Evolutionary conservation across 2,888 invertebrate species (phyloP), one percentile per base, ranked within the genome.

Genomic region (Eupithecia pulchellata): DNA sequence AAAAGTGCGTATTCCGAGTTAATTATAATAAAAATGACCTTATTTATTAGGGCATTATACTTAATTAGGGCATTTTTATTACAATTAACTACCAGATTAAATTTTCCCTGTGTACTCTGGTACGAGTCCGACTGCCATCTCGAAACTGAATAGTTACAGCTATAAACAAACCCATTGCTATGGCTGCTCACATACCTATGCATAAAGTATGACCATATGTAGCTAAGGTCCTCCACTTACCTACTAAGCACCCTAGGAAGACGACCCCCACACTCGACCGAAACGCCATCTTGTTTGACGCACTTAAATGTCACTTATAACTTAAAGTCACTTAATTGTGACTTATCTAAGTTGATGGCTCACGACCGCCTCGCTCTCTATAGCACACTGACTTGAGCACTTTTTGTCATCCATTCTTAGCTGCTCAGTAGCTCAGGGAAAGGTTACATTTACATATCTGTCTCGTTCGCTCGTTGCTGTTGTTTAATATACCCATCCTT

Each of bases 361-460:
- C 89, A 86, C 90, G 89, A 88, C 88, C 86, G 89, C 86, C 79
- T 89, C 89, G 86, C 90, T 87, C 88, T 88, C 91, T 86, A 86
- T 82, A 82, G 86, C 86, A 88, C 88, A 93, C 92, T 93, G 93
- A 88, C 87, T 87, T 89, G 87, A 89, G 88, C 88, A 90, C 81
- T 90, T 91, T 92, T 91, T 89, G 91, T 89, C 86, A 85, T 87
- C 89, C 86, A 86, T 88, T 90, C 91, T 91, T 90, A 91, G 88
- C 87, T 85, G 86, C 80, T 82, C 82, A 80, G 81, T 86, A 80
- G 80, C 84, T 84, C 79, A 88, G 93, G 89, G 93, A 93, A 93
- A 93, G 93, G 93, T 90, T 89, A 86, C 83, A 81, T 81, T 84
- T 79, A 78, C 84, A 78, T 76, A 76, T 70, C 82, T 75, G 69